Evolutionary conservation across 1,140 invertebrate genomes (phyloP).

Genomic region (Drosophila serrata): DNA sequence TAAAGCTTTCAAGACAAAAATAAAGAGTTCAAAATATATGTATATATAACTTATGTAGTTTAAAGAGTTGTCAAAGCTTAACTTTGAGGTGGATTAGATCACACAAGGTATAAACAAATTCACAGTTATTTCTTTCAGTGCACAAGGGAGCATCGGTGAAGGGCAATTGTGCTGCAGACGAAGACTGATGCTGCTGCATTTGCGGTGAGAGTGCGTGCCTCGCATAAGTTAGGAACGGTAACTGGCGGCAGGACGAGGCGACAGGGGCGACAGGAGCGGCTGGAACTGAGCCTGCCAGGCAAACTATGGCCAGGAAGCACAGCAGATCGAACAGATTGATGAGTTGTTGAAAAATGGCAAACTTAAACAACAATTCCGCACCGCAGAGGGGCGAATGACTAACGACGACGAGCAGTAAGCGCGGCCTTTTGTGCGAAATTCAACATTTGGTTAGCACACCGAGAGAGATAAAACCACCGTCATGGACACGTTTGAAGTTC

Average conservation of each 20-base stretch:
- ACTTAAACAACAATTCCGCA: slow-evolving; percentile 71
- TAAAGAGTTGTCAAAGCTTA: not conserved
- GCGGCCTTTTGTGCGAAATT: slow-evolving; percentile 26
- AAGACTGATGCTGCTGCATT: slow-evolving; percentile 82
- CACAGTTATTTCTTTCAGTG: not conserved
- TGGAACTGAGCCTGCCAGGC: slow-evolving; percentile 48
- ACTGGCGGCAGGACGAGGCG: slow-evolving; percentile 30
- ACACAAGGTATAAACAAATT: not conserved
- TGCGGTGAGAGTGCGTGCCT: slow-evolving; percentile 79
- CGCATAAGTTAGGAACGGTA: slow-evolving; percentile 73
- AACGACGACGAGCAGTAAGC: slow-evolving; percentile 41
- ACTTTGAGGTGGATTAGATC: too few relatives aligned
- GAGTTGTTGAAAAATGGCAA: slow-evolving; percentile 83
- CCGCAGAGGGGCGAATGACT: slow-evolving; percentile 46
- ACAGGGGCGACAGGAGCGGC: slow-evolving; percentile 14
- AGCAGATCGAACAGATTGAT: slow-evolving; percentile 76
- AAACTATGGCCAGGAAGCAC: slow-evolving; percentile 45
- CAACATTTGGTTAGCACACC: slow-evolving; percentile 25
- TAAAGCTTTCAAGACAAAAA: too few relatives aligned
- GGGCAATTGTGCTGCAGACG: slow-evolving; percentile 57
- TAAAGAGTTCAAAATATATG: too few relatives aligned
- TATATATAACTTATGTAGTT: too few relatives aligned
- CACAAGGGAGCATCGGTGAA: not conserved
- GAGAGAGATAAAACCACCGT: not conserved
- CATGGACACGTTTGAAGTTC: not conserved